Percentiles rank a stretch among this genome's conserved stretches.
Conservation (phyloP, 2,888 invertebrate genomes). For the Coelopa pilipes region DNA sequence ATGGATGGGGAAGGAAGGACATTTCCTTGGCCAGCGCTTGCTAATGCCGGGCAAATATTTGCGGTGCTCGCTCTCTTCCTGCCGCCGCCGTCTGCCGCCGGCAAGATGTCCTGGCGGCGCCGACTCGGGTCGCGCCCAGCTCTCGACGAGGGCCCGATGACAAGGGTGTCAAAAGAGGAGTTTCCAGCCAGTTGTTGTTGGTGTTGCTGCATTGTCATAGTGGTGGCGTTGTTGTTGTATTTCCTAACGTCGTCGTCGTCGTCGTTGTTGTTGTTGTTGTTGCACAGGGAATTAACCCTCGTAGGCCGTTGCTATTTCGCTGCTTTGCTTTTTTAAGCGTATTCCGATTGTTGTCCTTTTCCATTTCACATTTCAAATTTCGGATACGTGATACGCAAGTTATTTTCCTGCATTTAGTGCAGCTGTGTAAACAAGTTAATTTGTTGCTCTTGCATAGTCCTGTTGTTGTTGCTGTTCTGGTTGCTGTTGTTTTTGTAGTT, state of each 20-base stretch:
- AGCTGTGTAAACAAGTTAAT: slow-evolving; percentile 47
- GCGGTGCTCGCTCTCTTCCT: slow-evolving; percentile 19
- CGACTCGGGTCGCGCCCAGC: background rate
- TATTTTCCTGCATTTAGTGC: slow-evolving; percentile 38
- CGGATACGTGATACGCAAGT: slow-evolving; percentile 42
- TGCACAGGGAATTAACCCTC: slow-evolving; percentile 33
- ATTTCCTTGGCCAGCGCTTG: too few relatives aligned
- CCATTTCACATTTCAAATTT: slow-evolving; percentile 22
- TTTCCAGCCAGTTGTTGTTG: slow-evolving; percentile 28
- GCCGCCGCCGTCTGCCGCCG: background rate
- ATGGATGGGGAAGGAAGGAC: background rate
- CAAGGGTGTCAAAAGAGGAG: slow-evolving; percentile 45
- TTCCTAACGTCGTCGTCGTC: too few relatives aligned
- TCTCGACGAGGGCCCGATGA: slow-evolving; percentile 10
- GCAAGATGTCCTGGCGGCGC: too few relatives aligned
- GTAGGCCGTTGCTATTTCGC: slow-evolving; percentile 17
- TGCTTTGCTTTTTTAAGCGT: slow-evolving; percentile 27
- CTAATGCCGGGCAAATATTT: slow-evolving; percentile 30
- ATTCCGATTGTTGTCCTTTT: slow-evolving; percentile 42
- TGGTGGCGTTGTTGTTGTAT: too few relatives aligned
- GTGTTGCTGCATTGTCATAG: background rate
- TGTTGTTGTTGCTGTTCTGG: too few relatives aligned
- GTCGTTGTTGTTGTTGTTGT: too few relatives aligned
- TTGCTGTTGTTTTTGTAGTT: background rate
- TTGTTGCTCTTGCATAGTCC: background rate